A percentile compares a stretch with the other conserved stretches of the same genome.
phyloP scores from a whole-genome alignment of 2,797 vertebrate species.

The Oryzias dopingdopingensis region DNA sequence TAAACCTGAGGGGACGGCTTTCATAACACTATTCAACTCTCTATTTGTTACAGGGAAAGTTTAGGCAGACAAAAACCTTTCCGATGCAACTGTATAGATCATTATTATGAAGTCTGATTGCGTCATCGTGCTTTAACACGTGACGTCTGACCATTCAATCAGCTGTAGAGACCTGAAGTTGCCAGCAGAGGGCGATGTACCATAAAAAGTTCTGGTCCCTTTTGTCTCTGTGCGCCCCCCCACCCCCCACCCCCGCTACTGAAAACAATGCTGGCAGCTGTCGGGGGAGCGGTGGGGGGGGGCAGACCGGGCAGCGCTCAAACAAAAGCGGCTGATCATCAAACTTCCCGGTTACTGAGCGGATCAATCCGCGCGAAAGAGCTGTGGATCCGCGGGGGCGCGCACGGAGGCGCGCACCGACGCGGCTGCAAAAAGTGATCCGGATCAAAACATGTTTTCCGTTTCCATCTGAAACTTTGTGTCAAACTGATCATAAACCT shows the following conservation, averaged over 20 bases:
- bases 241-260: conserved; percentile 14
- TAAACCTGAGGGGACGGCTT: no score
- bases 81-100: no score
- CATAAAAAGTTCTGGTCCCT: neutral
- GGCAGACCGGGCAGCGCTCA: conserved; percentile 47
- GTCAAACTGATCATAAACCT: no score
- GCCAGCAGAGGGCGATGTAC: conserved; percentile 45
- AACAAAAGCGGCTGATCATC: conserved; percentile 52
- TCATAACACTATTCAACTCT: no score
- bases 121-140: no score
- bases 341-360: conserved; percentile 23
- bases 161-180: neutral
- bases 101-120: no score
- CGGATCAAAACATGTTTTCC: neutral
- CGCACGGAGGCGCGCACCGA: neutral
- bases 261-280: conserved; percentile 55
- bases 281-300: conserved; percentile 12
- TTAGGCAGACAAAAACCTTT: no score
- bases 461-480: neutral
- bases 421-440: no score
- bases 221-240: neutral
- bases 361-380: conserved; percentile 52
- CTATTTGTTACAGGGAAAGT: no score
- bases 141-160: no score
- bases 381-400: conserved; percentile 28